phyloP scores from a whole-genome alignment of 2,113 vertebrate species.

The Callaeas wilsoni region DNA sequence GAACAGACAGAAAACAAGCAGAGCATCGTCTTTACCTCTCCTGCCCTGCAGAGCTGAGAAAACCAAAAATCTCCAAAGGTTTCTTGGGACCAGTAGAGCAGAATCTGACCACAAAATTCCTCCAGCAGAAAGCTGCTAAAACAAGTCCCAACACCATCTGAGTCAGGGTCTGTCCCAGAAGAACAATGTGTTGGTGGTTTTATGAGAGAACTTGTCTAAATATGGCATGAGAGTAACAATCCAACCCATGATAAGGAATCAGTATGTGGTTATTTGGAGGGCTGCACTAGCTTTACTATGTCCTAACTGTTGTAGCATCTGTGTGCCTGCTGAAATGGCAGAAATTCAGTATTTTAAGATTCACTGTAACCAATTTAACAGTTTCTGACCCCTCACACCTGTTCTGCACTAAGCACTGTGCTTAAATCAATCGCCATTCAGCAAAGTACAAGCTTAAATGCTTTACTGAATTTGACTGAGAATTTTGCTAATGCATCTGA shows the following conservation, averaged over 20 bases:
- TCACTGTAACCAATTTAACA: neutral
- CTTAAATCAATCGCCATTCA: conserved; percentile 8
- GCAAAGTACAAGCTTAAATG: neutral
- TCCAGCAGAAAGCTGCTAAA: neutral
- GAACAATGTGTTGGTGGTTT: neutral
- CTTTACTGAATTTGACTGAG: conserved; percentile 2
- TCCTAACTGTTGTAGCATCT: neutral
- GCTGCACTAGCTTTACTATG: neutral
- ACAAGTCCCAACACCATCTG: neutral
- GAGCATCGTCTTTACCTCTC: neutral
- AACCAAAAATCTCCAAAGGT: neutral
- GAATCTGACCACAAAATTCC: neutral
- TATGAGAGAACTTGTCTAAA: neutral
- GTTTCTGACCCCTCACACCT: conserved; percentile 8
- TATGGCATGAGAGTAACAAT: neutral
- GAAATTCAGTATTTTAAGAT: conserved; percentile 26
- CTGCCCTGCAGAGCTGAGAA: neutral
- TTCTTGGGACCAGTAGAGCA: neutral
- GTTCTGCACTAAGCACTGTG: neutral
- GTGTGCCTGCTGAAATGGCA: neutral
- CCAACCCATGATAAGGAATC: neutral
- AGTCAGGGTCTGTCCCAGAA: neutral
- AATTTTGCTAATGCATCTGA: conserved; percentile 10
- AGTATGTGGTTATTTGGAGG: neutral
- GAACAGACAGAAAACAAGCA: neutral